A percentile compares a stretch with the other conserved stretches of the same genome.
Evolutionary conservation across 37 sponge, comb jelly and placozoan genomes (phyloP).

Genomic region (Oopsacas minuta): DNA sequence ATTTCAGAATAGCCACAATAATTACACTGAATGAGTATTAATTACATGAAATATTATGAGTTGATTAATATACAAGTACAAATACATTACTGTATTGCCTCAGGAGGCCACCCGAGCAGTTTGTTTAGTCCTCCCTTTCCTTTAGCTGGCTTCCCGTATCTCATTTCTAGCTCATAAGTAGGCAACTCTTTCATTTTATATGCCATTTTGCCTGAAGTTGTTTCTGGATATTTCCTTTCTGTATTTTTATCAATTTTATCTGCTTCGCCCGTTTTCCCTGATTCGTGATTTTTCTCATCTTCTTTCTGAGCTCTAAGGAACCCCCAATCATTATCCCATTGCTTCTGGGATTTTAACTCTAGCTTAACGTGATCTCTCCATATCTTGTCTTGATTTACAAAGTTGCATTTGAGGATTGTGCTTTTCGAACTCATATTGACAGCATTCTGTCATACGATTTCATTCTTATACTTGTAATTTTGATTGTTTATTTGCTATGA

Average conservation of each 20-base stretch:
- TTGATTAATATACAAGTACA: too few relatives aligned
- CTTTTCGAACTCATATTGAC: slow-evolving; percentile 6
- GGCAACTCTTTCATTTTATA: background rate
- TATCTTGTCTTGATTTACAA: background rate
- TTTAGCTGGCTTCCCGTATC: background rate
- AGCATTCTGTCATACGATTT: too few relatives aligned
- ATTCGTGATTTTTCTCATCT: too few relatives aligned
- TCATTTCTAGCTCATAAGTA: background rate
- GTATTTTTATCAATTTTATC: background rate
- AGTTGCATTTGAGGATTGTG: background rate
- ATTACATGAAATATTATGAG: too few relatives aligned
- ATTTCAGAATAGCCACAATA: too few relatives aligned
- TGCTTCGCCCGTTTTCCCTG: background rate
- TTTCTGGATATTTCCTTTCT: background rate
- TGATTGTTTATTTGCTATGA: too few relatives aligned
- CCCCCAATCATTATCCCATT: background rate
- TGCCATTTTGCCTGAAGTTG: background rate
- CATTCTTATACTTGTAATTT: too few relatives aligned
- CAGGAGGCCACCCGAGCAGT: background rate
- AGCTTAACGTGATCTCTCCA: background rate
- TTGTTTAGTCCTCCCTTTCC: background rate
- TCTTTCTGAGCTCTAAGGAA: background rate
- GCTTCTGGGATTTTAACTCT: background rate
- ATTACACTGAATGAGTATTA: too few relatives aligned
- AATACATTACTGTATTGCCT: background rate